Base-by-base conservation (phyloP, 2,888 invertebrate genomes). In the Rotaria magnacalcarata region DNA sequence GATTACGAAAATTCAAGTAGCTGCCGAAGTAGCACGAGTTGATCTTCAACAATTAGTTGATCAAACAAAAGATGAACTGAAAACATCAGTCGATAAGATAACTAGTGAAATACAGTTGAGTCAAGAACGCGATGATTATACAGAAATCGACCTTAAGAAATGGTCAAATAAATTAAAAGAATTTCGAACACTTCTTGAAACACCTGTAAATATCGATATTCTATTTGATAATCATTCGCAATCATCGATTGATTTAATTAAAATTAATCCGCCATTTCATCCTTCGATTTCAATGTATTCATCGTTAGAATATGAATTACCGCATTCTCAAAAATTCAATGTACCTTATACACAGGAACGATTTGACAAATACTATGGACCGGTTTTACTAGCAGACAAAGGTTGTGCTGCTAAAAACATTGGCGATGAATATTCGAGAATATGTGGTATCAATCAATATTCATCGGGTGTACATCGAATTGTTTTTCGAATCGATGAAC, bases 41-140 rank as follows among this genome's bases (percentile, higher is more conserved):
- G 74, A 74, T 74, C 74, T 74, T 41, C 74, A 10, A 74, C 21
- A 74, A 43, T 19, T 43, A 24, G 5, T 74, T 74, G 74, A 74
- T 41, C 74, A 41, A 74, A 74, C 43, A 21, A 74, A 74, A 43
- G 21, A 41, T 74, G 43, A 74, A 5, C 21, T 74, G 1, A 43
- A 74, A 74, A 43, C 5, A 19, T 41, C 41, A 19, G 0, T 74
- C 2, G 41, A 74, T 74, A 74, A 41, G 24, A 19, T 74, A 34
- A 74, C 74, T 0, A 10, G 41, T 41, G 74, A 74, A 74, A 8
- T 74, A 21, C 41, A 74, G 41, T 41, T 41, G 41, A 74, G 74
- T 43, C 74, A 24, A 74, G 74, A 74, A 74, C n/a, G 21, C 41
- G 74, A 74, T 21, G 74, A 74, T 74, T 74, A 74, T 41, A 74